Evolutionary conservation across 1,140 invertebrate genomes (phyloP).

Genomic region (Brachionus asplanchnoidis): DNA sequence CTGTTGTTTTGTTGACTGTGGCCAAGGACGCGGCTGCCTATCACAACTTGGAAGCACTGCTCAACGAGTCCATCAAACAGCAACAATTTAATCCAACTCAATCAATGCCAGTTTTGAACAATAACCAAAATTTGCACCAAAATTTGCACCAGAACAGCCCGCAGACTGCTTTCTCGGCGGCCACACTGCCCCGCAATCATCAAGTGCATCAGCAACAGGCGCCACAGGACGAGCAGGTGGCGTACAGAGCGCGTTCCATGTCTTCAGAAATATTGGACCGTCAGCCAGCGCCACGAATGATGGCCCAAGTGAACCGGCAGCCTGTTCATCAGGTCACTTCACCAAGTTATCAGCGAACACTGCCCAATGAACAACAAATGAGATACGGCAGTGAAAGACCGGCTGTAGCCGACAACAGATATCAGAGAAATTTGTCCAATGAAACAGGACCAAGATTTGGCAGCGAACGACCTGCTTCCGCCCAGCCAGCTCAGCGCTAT

Average conservation of each 20-base stretch:
- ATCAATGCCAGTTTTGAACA: not conserved
- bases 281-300: not conserved
- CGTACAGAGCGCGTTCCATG: not conserved
- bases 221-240: not conserved
- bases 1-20: conserved; percentile 25
- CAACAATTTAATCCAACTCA: conserved; percentile 6
- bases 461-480: conserved; percentile 11
- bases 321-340: not conserved
- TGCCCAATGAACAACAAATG: conserved; percentile 33
- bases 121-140: not conserved
- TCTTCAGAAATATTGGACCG: conserved; percentile 2
- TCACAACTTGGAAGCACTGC: conserved; percentile 15
- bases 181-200: conserved; percentile 30
- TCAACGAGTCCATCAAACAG: not conserved
- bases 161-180: not conserved
- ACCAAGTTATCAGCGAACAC: not conserved
- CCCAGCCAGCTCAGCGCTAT: not conserved
- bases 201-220: conserved; percentile 30
- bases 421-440: conserved; percentile 16
- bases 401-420: not conserved
- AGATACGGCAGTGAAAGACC: conserved; percentile 25
- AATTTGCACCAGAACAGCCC: not conserved
- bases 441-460: not conserved
- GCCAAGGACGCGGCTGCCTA: conserved; percentile 37
- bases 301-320: not conserved